These are phyloP conservation scores for Maconellicoccus hirsutus DNA, from an alignment of 1,140 invertebrate species.

Conservation along the genomic window DNA sequence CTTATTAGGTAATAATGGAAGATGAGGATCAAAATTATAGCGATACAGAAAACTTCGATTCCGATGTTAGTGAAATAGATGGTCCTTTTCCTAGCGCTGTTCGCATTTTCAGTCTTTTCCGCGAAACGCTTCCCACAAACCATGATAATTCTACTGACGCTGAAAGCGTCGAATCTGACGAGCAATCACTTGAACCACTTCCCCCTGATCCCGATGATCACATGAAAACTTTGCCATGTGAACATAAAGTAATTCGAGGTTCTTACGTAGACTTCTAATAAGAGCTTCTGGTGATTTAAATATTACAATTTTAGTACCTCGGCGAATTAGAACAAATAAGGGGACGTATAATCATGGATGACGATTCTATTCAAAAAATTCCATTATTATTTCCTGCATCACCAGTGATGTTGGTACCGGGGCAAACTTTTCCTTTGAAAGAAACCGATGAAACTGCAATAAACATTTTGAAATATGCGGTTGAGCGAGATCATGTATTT, in stretches of 20 bases:
- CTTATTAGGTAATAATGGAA: neutral
- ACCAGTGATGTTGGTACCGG: constrained; percentile 47
- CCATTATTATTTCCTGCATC: constrained; percentile 47
- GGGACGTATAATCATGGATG: constrained; percentile 48
- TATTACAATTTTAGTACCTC: constrained; percentile 41
- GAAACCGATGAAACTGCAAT: constrained; percentile 43
- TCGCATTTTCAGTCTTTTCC: neutral
- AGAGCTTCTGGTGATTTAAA: neutral
- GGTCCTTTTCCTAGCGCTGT: neutral
- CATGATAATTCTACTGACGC: neutral
- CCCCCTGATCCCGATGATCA: neutral
- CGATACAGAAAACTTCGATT: neutral
- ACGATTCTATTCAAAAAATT: constrained; percentile 37
- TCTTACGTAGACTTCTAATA: neutral
- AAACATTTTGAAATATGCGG: constrained; percentile 43
- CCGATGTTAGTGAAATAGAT: neutral
- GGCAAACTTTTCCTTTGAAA: constrained; percentile 57
- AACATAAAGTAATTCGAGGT: neutral
- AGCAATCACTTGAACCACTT: neutral
- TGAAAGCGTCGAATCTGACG: neutral
- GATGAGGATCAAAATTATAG: neutral
- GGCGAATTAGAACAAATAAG: constrained; percentile 48
- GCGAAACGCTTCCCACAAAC: neutral
- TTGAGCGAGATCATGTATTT: constrained; percentile 47
- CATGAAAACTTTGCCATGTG: neutral